These are phyloP conservation scores for Anthoscopus minutus DNA, from an alignment of 2,113 vertebrate species.

Conservation along the genomic window DNA sequence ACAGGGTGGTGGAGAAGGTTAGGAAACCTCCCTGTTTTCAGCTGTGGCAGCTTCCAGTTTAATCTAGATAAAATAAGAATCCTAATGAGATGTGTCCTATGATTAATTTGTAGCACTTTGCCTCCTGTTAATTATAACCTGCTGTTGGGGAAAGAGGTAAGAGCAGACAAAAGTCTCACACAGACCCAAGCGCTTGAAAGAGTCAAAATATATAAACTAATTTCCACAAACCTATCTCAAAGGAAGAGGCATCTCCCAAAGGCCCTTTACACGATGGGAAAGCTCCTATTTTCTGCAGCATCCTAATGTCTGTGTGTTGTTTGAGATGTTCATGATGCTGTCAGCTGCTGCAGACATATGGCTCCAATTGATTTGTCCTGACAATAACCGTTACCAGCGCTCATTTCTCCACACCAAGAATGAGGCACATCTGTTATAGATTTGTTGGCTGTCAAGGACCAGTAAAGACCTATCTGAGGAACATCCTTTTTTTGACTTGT, in stretches of 20 bases:
- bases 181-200: neutral
- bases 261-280: neutral
- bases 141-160: neutral
- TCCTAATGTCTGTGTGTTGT: neutral
- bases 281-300: conserved; percentile 19
- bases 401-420: conserved; percentile 67
- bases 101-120: conserved; percentile 43
- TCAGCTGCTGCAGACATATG: conserved; percentile 56
- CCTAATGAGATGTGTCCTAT: conserved; percentile 13
- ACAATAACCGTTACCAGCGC: conserved; percentile 60
- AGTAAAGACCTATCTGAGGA: conserved; percentile 57
- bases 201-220: conserved; percentile 6
- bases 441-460: conserved; percentile 77
- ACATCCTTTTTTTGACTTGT: neutral
- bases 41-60: neutral
- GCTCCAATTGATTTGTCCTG: conserved; percentile 67
- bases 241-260: conserved; percentile 8
- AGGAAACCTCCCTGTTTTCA: neutral
- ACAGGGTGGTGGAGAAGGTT: neutral
- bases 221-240: neutral
- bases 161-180: neutral
- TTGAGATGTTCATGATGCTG: conserved; percentile 34
- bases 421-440: conserved; percentile 77
- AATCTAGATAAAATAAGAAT: neutral
- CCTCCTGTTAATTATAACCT: conserved; percentile 23